Conservation (phyloP, 2,113 vertebrate species). For the Podiceps cristatus region DNA sequence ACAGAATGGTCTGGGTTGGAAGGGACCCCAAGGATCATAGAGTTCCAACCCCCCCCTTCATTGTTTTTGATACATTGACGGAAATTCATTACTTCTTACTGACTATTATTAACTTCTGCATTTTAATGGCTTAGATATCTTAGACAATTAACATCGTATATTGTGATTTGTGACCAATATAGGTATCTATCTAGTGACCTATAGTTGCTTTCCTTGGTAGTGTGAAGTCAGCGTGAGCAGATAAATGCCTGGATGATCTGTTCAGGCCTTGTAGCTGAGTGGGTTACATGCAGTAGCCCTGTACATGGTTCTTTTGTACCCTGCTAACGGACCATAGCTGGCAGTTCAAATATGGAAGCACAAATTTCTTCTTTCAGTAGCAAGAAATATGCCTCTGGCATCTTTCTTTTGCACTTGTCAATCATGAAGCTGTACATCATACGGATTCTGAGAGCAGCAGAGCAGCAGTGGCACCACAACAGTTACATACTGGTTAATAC, state of each 20-base stretch:
- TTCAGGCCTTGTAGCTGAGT: not conserved
- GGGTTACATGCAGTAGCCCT: rapidly evolving
- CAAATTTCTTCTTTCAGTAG: not conserved
- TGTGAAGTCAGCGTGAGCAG: not conserved
- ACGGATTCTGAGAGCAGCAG: not conserved
- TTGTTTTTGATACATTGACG: not conserved
- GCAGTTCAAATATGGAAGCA: not conserved
- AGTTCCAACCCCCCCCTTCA: no score
- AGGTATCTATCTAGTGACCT: not conserved
- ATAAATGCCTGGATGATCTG: not conserved
- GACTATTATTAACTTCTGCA: not conserved
- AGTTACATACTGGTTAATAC: not conserved
- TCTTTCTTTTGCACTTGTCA: not conserved
- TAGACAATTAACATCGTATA: not conserved
- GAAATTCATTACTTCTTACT: not conserved
- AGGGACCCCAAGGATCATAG: no score
- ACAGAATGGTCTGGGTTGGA: no score
- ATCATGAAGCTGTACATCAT: not conserved
- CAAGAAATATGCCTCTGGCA: not conserved
- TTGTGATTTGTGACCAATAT: not conserved
- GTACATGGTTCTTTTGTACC: not conserved
- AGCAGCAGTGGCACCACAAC: not conserved
- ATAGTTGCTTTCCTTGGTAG: not conserved
- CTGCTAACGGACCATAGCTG: not conserved
- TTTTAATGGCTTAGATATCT: not conserved